Conservation (phyloP, 1,140 invertebrate species). For the Tetramorium alpestre region DNA sequence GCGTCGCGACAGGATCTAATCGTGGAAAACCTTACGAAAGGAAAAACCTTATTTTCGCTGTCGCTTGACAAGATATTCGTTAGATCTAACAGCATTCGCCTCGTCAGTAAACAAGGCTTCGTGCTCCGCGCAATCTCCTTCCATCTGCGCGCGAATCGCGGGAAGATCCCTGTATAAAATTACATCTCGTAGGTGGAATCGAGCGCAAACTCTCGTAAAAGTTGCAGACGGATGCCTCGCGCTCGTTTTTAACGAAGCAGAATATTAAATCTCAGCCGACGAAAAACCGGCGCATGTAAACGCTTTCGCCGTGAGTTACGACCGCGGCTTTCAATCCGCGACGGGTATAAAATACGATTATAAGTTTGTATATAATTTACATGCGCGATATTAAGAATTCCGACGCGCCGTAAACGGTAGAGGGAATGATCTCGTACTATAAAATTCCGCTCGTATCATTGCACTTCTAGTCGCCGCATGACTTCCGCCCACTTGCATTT, state of each 20-base stretch:
- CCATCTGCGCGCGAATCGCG: background rate
- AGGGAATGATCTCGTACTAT: slow-evolving; percentile 4
- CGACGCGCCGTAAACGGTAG: background rate
- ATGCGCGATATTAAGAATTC: slow-evolving; percentile 44
- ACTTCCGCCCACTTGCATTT: background rate
- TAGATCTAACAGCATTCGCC: slow-evolving; percentile 17
- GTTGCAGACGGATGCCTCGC: slow-evolving; percentile 17
- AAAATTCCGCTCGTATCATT: slow-evolving; percentile 25
- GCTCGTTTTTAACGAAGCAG: slow-evolving; percentile 46
- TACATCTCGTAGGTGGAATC: background rate
- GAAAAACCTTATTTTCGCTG: slow-evolving; percentile 2
- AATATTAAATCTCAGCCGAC: slow-evolving; percentile 40
- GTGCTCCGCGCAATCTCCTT: slow-evolving; percentile 19
- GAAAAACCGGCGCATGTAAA: slow-evolving; percentile 31
- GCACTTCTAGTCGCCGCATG: background rate
- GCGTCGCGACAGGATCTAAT: background rate
- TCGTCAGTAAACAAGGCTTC: slow-evolving; percentile 30
- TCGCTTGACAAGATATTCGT: slow-evolving; percentile 20
- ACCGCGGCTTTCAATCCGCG: slow-evolving; percentile 45
- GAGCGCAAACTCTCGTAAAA: slow-evolving; percentile 4
- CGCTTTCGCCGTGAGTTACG: slow-evolving; percentile 23
- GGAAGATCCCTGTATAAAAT: slow-evolving; percentile 21
- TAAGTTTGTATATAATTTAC: slow-evolving; percentile 45
- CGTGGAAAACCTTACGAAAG: slow-evolving; percentile 15
- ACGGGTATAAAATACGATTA: slow-evolving; percentile 31